These are phyloP conservation scores for Oxystoma pomonae DNA, from an alignment of 2,888 invertebrate genomes.

Conservation along the genomic window DNA sequence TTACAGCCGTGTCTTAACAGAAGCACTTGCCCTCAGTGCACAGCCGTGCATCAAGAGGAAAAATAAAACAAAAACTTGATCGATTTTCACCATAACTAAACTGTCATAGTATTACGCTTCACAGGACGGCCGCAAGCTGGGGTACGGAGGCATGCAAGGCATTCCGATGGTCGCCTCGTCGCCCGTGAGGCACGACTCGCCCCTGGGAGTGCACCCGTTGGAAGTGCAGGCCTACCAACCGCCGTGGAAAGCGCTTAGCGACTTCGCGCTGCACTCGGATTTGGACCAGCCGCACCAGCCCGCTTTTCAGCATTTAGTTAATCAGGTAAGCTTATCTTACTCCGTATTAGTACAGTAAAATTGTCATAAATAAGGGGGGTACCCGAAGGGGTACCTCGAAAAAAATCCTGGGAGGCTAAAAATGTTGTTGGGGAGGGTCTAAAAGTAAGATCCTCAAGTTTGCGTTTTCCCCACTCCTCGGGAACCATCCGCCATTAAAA, in stretches of 20 bases:
- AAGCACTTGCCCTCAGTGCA: too few species aligned
- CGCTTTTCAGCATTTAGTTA: conserved; percentile 94
- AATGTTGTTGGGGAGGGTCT: too few species aligned
- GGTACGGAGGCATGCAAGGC: conserved; percentile 92
- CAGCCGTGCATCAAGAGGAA: too few species aligned
- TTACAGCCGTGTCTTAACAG: too few species aligned
- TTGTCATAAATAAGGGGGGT: too few species aligned
- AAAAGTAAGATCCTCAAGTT: too few species aligned
- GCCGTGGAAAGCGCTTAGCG: conserved; percentile 94
- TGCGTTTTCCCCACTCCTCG: too few species aligned
- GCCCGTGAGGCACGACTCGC: conserved; percentile 86
- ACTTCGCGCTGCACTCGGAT: conserved; percentile 93
- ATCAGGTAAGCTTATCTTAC: conserved; percentile 71
- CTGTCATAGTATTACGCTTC: conserved; percentile 50
- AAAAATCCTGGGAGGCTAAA: too few species aligned
- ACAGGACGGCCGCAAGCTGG: conserved; percentile 92
- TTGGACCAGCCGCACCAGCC: conserved; percentile 85
- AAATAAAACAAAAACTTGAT: too few species aligned
- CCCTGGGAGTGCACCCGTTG: conserved; percentile 78
- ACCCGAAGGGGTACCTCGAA: too few species aligned
- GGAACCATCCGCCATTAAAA: too few species aligned
- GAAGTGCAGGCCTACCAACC: conserved; percentile 94
- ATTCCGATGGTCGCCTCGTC: conserved; percentile 98
- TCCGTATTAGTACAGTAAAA: too few species aligned
- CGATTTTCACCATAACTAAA: conserved; percentile 37